Percentiles rank a stretch among this genome's conserved stretches.
Evolutionary conservation across 2,797 vertebrate genomes (phyloP).

Genomic region (Pangasius mekongensis): DNA sequence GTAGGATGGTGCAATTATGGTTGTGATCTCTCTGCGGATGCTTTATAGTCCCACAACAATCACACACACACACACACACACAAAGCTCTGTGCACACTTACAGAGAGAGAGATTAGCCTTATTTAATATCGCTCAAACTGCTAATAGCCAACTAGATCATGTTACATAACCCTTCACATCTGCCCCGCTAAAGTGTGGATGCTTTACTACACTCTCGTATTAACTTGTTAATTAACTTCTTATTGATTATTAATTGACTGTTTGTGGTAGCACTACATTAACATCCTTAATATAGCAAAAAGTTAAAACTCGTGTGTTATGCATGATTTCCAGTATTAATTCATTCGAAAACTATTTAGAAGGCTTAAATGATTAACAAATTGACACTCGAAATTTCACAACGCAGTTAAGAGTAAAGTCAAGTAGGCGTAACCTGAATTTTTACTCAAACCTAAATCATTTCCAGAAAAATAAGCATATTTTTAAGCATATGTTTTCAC

Average conservation of each 20-base stretch:
- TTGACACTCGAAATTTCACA: background rate
- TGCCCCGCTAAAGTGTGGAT: background rate
- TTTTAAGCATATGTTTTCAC: background rate
- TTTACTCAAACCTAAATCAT: background rate
- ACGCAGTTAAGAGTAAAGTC: background rate
- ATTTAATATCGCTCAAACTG: background rate
- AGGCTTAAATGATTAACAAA: background rate
- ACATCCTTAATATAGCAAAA: background rate
- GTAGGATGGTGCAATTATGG: background rate
- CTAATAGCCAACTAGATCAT: background rate
- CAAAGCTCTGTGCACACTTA: background rate
- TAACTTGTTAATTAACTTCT: background rate
- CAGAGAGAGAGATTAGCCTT: constrained; percentile 23
- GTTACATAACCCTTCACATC: constrained; percentile 12
- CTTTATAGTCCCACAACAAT: background rate
- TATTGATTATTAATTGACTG: background rate
- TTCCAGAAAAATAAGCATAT: background rate
- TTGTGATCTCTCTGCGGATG: background rate
- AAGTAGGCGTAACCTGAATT: background rate
- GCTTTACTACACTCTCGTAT: background rate
- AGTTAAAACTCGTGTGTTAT: background rate
- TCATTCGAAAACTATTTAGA: background rate
- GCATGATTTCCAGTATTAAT: background rate
- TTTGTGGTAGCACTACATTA: background rate
- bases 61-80: background rate